A percentile compares a stretch with the other conserved stretches of the same genome.
phyloP scores from a whole-genome alignment of 2,797 vertebrate genomes.

The Spatula clypeata region DNA sequence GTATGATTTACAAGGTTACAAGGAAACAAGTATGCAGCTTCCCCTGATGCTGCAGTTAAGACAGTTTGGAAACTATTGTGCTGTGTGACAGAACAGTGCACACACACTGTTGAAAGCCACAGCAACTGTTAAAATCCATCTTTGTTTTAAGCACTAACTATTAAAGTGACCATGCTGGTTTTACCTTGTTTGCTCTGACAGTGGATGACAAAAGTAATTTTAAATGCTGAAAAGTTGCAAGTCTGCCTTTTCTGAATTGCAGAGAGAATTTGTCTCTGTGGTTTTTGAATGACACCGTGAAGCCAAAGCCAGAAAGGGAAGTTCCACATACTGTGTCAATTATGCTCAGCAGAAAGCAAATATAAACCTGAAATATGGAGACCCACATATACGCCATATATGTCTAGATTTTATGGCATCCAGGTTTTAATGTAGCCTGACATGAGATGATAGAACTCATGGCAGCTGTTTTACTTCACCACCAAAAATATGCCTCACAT shows the following conservation, averaged over 20 bases:
- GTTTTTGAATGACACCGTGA: neutral
- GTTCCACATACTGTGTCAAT: neutral
- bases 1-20: constrained; percentile 74
- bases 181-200: constrained; percentile 38
- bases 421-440: neutral
- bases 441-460: neutral
- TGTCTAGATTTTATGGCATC: neutral
- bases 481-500: neutral
- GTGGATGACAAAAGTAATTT: constrained; percentile 58
- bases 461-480: neutral
- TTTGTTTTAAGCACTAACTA: constrained; percentile 39
- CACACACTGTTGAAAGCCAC: neutral
- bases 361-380: neutral
- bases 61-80: constrained; percentile 51
- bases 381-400: neutral
- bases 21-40: constrained; percentile 22
- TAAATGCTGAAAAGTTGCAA: constrained; percentile 34
- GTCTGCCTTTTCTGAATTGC: constrained; percentile 40
- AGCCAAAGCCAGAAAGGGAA: neutral
- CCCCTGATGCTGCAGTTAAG: constrained; percentile 40
- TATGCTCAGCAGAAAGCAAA: neutral
- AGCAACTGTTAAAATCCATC: constrained; percentile 29
- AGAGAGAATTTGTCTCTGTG: neutral
- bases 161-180: constrained; percentile 57
- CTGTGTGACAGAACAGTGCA: constrained; percentile 30